These are phyloP conservation scores for Lithophane socia DNA, from an alignment of 2,888 invertebrate genomes.

Conservation along the genomic window DNA sequence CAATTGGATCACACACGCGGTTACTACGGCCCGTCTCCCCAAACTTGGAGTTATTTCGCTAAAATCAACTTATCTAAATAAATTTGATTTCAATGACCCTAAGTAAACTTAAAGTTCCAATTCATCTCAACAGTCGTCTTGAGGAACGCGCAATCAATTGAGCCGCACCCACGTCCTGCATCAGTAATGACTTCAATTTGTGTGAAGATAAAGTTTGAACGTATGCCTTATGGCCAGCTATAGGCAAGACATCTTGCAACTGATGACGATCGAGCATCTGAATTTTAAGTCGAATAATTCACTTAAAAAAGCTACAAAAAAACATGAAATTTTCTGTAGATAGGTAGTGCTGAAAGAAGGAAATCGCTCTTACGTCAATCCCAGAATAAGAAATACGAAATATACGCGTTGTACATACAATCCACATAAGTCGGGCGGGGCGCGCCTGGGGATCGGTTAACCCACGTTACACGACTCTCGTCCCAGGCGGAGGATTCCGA, in stretches of 20 bases:
- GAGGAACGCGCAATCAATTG: slow-evolving; percentile 6
- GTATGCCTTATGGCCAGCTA: not conserved
- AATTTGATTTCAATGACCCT: slow-evolving; percentile 84
- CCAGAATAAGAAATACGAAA: slow-evolving; percentile 77
- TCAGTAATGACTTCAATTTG: not conserved
- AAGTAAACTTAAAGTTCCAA: slow-evolving; percentile 79
- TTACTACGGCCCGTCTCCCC: slow-evolving; percentile 73
- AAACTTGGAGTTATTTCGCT: slow-evolving; percentile 80
- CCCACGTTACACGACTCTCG: slow-evolving; percentile 84
- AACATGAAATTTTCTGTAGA: not conserved
- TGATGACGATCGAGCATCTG: not conserved
- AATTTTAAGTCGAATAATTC: not conserved
- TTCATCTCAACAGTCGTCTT: slow-evolving; percentile 7
- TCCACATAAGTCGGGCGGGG: slow-evolving; percentile 81
- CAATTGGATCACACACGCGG: slow-evolving; percentile 89
- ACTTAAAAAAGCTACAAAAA: not conserved
- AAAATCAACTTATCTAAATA: slow-evolving; percentile 84
- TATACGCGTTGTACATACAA: slow-evolving; percentile 72
- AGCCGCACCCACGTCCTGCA: not conserved
- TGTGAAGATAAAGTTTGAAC: slow-evolving; percentile 1
- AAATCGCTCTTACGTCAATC: slow-evolving; percentile 73
- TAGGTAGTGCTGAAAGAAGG: slow-evolving; percentile 39
- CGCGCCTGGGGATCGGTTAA: slow-evolving; percentile 88
- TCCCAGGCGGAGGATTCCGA: slow-evolving; percentile 84
- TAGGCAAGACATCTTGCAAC: not conserved